These are phyloP conservation scores for Rostratula benghalensis DNA, from an alignment of 2,113 vertebrate species.

Conservation along the genomic window DNA sequence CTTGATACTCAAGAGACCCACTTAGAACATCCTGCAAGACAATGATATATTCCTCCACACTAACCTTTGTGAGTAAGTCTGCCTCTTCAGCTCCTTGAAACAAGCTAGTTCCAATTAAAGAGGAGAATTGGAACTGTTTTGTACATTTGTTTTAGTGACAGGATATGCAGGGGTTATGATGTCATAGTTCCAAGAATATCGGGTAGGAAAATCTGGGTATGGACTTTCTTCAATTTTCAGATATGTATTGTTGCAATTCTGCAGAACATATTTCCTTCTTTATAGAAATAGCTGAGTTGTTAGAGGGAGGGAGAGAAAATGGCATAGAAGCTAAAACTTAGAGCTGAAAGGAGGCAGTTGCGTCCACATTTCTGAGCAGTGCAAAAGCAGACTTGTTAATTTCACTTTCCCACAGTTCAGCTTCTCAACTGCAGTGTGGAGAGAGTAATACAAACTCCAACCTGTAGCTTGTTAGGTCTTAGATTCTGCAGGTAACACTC, in stretches of 20 bases:
- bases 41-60: conserved; percentile 61
- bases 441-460: not conserved
- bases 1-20: conserved; percentile 60
- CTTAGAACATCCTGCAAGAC: conserved; percentile 65
- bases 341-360: not conserved
- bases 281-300: not conserved
- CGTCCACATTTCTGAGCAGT: not conserved
- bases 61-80: conserved; percentile 61
- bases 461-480: not conserved
- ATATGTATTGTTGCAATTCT: not conserved
- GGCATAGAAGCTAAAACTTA: not conserved
- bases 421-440: not conserved
- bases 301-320: not conserved
- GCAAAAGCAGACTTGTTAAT: not conserved
- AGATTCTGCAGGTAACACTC: not conserved
- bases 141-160: conserved; percentile 61
- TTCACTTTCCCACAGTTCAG: not conserved
- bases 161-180: conserved; percentile 43
- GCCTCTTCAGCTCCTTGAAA: conserved; percentile 58
- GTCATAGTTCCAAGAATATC: conserved; percentile 50
- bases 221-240: not conserved
- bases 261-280: conserved; percentile 22
- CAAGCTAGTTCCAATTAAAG: conserved; percentile 70
- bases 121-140: conserved; percentile 44
- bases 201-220: conserved; percentile 1